Conservation (phyloP, 2,113 vertebrate genomes). For the Zosterops hypoxanthus region DNA sequence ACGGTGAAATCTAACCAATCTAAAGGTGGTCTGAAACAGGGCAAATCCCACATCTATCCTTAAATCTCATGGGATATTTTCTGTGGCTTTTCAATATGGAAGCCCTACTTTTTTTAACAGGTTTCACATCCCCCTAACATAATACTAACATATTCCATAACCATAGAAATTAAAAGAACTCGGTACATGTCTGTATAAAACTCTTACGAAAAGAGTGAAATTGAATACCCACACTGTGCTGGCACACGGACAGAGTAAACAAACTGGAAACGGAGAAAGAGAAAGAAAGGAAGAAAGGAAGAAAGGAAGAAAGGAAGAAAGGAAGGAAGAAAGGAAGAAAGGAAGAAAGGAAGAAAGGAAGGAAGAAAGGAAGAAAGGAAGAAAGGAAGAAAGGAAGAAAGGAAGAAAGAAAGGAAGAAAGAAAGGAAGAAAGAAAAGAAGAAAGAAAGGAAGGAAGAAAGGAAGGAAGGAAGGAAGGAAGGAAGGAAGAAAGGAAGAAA, state of each 20-base stretch:
- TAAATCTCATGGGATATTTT: neutral
- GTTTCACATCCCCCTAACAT: neutral
- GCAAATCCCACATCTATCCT: neutral
- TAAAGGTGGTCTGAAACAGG: neutral
- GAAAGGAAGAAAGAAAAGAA: no score
- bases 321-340: neutral
- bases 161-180: neutral
- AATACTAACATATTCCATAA: neutral
- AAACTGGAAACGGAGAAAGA: neutral
- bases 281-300: neutral
- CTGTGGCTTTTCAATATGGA: neutral
- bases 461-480: no score
- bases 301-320: neutral
- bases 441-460: neutral
- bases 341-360: no score
- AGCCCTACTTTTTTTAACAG: neutral
- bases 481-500: neutral
- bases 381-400: no score
- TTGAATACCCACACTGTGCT: slow-evolving; percentile 6
- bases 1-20: neutral
- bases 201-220: neutral
- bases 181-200: neutral
- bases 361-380: no score
- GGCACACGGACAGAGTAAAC: slow-evolving; percentile 27
- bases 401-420: neutral